These are phyloP conservation scores for Pampusana beccarii DNA, from an alignment of 2,113 vertebrate species.

Conservation along the genomic window DNA sequence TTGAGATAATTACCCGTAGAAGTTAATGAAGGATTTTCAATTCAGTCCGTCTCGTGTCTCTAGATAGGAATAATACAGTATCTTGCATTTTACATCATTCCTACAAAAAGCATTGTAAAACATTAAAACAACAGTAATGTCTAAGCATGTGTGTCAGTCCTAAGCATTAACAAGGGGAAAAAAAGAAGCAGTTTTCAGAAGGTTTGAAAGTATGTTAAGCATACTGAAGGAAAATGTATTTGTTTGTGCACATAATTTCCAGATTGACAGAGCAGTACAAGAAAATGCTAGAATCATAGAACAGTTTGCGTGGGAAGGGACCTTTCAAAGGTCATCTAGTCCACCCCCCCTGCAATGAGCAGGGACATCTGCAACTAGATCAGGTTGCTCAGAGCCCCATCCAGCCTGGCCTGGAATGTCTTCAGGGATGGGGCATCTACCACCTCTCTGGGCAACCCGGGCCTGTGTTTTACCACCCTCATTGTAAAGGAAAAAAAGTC, in stretches of 20 bases:
- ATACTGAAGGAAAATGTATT: neutral
- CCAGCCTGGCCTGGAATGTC: no score
- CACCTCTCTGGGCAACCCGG: no score
- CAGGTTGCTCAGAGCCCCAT: no score
- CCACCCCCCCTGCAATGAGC: no score
- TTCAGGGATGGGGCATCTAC: no score
- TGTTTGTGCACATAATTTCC: neutral
- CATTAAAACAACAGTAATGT: neutral
- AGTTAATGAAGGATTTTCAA: constrained; percentile 10
- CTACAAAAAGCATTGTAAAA: neutral
- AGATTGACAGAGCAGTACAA: neutral
- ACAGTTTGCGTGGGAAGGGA: no score
- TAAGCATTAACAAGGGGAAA: neutral
- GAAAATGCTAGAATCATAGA: neutral
- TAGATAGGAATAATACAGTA: neutral
- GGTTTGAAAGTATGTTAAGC: neutral
- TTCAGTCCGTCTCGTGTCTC: neutral
- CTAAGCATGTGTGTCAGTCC: neutral
- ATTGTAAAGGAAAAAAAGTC: no score
- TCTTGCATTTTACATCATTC: neutral
- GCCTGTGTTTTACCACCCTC: no score
- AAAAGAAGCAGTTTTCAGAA: neutral
- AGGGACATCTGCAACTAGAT: no score
- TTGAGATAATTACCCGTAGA: constrained; percentile 9
- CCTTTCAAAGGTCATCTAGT: no score